Conservation (phyloP, 2,888 invertebrate genomes). For the Lithophane socia region DNA sequence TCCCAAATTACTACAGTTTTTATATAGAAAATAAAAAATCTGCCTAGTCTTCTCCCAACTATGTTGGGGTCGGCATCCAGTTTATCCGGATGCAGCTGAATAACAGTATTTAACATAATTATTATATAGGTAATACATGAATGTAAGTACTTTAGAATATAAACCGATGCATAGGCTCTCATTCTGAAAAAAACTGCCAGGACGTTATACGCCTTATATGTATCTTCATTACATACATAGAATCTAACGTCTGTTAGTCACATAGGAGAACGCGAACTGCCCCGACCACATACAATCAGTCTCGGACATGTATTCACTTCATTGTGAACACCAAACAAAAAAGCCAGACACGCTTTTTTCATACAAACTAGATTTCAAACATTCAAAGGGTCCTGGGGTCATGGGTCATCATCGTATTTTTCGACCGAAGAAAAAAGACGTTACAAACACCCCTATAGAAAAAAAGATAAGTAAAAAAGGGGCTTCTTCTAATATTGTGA, state of each 20-base stretch:
- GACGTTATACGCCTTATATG: conserved; percentile 1
- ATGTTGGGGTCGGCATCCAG: no score
- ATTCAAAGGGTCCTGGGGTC: conserved; percentile 86
- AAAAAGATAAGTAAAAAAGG: conserved; percentile 85
- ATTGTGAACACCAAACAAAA: conserved; percentile 75
- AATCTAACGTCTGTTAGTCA: conserved; percentile 37
- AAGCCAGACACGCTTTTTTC: conserved; percentile 85
- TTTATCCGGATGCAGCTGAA: no score
- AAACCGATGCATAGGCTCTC: not conserved
- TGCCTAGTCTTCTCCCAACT: no score
- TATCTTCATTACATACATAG: conserved; percentile 20
- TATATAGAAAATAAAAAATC: not conserved
- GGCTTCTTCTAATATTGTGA: conserved; percentile 89
- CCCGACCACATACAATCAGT: conserved; percentile 79
- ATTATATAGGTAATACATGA: not conserved
- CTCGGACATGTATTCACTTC: conserved; percentile 78
- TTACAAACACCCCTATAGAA: conserved; percentile 82
- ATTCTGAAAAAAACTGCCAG: not conserved
- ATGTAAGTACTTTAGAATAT: not conserved
- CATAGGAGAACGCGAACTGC: conserved; percentile 70
- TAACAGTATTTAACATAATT: no score
- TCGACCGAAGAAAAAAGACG: conserved; percentile 87
- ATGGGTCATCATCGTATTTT: conserved; percentile 88
- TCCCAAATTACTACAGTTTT: not conserved
- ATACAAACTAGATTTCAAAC: conserved; percentile 87